Base-by-base conservation (phyloP, 1,140 invertebrate genomes). In the Bathynomus jamesi region DNA sequence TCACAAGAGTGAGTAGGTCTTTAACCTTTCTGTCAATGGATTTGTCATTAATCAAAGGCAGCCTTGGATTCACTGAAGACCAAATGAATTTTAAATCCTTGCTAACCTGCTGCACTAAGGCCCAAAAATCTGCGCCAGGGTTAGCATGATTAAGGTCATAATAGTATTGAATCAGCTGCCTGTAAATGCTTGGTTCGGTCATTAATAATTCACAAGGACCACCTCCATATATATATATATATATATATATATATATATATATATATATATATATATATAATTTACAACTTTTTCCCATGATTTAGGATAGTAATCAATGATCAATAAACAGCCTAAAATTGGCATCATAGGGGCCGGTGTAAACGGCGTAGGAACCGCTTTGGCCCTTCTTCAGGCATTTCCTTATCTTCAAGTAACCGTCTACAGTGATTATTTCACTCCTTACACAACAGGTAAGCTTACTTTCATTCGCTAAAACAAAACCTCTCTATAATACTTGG, bases 161-260 rank as follows among this genome's bases (percentile, higher is more conserved):
- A n/a, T n/a, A n/a, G n/a, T n/a, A n/a, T n/a, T n/a, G n/a, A n/a
- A n/a, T n/a, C n/a, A n/a, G n/a, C n/a, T n/a, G n/a, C n/a, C n/a
- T n/a, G n/a, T n/a, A n/a, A n/a, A n/a, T n/a, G n/a, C n/a, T n/a
- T n/a, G n/a, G n/a, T n/a, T n/a, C n/a, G n/a, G n/a, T n/a, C n/a
- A n/a, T n/a, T n/a, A n/a, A 40, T 40, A 40, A 40, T 17, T 17
- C 7, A 40, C 32, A 40, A 40, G 7, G 17, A 40, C 32, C 7
- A 7, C 17, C 7, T 17, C 17, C 21, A 53, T 53, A 53, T 53
- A 53, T 53, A 53, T 53, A 53, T 53, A 53, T 53, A 53, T 53
- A 53, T 53, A 53, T 53, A 53, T 53, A 53, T 53, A 53, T 53
- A 53, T 53, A 53, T 53, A 53, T 53, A 53, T 53, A 53, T 53